A percentile compares a stretch with the other conserved stretches of the same genome.
phyloP scores from a whole-genome alignment of 2,797 vertebrate species.

The Enteromius afrohamiltoni region DNA sequence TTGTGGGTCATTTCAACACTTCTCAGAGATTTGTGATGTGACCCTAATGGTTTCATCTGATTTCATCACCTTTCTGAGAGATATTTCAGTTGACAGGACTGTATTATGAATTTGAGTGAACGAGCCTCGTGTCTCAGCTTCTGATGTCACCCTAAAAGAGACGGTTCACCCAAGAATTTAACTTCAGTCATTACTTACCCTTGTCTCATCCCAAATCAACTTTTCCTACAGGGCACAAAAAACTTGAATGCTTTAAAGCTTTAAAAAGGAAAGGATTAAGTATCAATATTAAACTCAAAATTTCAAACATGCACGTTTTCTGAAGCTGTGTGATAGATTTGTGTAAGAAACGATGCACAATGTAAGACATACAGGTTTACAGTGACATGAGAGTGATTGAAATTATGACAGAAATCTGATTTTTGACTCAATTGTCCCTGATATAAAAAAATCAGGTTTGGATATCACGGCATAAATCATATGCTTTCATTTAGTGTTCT shows the following conservation, averaged over 20 bases:
- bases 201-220: not conserved
- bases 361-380: not conserved
- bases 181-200: not conserved
- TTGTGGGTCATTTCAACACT: constrained; percentile 31
- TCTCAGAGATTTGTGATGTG: not conserved
- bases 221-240: not conserved
- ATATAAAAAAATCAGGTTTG: not conserved
- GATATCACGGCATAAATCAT: not conserved
- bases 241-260: not conserved
- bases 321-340: not conserved
- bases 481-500: not conserved
- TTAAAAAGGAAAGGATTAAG: not conserved
- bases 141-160: constrained; percentile 35
- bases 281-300: not conserved
- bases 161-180: not conserved
- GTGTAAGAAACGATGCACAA: not conserved
- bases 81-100: not conserved
- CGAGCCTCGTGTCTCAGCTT: constrained; percentile 16
- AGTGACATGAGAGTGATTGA: not conserved
- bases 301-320: not conserved
- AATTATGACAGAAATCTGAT: not conserved
- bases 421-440: not conserved
- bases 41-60: not conserved
- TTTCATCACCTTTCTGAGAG: not conserved
- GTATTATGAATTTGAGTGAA: not conserved